These are phyloP conservation scores for Phaonia tiefii DNA, from an alignment of 2,888 invertebrate species.

Conservation along the genomic window DNA sequence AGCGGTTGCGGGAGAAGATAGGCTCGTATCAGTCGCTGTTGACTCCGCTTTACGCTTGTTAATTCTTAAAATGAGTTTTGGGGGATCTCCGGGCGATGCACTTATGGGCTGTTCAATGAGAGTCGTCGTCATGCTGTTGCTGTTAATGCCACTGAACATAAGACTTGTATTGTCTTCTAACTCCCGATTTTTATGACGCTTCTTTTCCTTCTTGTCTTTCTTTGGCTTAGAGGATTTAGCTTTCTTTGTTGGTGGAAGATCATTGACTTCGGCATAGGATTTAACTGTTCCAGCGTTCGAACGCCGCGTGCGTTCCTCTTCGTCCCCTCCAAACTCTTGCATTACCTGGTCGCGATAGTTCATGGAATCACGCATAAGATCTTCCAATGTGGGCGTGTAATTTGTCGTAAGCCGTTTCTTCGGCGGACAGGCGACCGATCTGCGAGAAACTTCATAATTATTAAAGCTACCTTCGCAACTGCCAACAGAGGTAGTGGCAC, in stretches of 20 bases:
- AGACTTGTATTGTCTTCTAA: slow-evolving; percentile 66
- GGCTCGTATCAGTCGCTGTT: slow-evolving; percentile 75
- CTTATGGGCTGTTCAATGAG: slow-evolving; percentile 81
- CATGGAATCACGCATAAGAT: slow-evolving; percentile 92
- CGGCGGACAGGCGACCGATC: slow-evolving; percentile 86
- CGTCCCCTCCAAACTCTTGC: slow-evolving; percentile 90
- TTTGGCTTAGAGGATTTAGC: slow-evolving; percentile 78
- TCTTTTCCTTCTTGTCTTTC: slow-evolving; percentile 83
- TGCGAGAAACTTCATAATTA: slow-evolving; percentile 79
- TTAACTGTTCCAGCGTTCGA: slow-evolving; percentile 77
- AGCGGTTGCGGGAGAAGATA: slow-evolving; percentile 46
- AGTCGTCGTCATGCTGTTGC: slow-evolving; percentile 75
- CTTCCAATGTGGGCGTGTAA: slow-evolving; percentile 87
- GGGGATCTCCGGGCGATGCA: slow-evolving; percentile 81
- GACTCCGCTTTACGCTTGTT: slow-evolving; percentile 78
- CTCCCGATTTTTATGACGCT: slow-evolving; percentile 76
- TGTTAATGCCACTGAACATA: slow-evolving; percentile 68
- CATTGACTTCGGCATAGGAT: slow-evolving; percentile 39
- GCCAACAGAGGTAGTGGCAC: slow-evolving; percentile 65
- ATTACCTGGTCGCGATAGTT: slow-evolving; percentile 91
- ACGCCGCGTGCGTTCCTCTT: slow-evolving; percentile 75
- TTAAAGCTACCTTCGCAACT: slow-evolving; percentile 72
- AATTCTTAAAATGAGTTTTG: slow-evolving; percentile 90
- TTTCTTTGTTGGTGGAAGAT: slow-evolving; percentile 70
- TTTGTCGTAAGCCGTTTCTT: slow-evolving; percentile 86